A percentile compares a stretch with the other conserved stretches of the same genome.
Evolutionary conservation across 1,140 invertebrate species (phyloP).

Genomic region (Bombus waltoni): DNA sequence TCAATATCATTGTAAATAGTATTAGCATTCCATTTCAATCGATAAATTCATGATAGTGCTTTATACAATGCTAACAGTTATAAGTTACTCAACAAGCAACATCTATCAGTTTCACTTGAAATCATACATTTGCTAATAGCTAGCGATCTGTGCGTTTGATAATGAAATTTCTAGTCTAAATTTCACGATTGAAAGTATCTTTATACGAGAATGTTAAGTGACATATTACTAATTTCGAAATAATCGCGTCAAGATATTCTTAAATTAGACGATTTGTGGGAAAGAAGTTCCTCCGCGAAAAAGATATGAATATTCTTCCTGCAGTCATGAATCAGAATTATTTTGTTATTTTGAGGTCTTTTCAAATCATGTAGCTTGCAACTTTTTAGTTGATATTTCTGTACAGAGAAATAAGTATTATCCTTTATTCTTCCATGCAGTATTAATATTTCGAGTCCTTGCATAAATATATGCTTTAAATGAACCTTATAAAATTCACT

Average conservation of each 20-base stretch:
- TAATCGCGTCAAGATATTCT: slow-evolving; percentile 15
- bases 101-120: not conserved
- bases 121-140: slow-evolving; percentile 6
- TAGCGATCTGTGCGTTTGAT: not conserved
- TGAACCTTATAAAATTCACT: slow-evolving; percentile 20
- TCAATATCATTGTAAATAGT: slow-evolving; percentile 66
- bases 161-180: slow-evolving; percentile 9
- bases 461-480: slow-evolving; percentile 28
- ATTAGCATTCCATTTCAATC: slow-evolving; percentile 56
- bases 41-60: slow-evolving; percentile 32
- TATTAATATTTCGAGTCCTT: slow-evolving; percentile 35
- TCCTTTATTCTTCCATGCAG: slow-evolving; percentile 28
- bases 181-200: slow-evolving; percentile 16
- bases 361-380: not conserved
- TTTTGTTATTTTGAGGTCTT: not conserved
- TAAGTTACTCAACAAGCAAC: slow-evolving; percentile 25
- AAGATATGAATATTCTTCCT: not conserved
- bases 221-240: slow-evolving; percentile 1
- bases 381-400: slow-evolving; percentile 24
- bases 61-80: slow-evolving; percentile 28
- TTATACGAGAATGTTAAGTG: slow-evolving; percentile 15
- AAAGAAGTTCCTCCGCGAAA: slow-evolving; percentile 16
- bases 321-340: not conserved
- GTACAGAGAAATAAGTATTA: slow-evolving; percentile 21
- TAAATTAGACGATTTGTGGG: slow-evolving; percentile 13